phyloP scores from a whole-genome alignment of 2,888 invertebrate species.

The Liposcelis brunnea region DNA sequence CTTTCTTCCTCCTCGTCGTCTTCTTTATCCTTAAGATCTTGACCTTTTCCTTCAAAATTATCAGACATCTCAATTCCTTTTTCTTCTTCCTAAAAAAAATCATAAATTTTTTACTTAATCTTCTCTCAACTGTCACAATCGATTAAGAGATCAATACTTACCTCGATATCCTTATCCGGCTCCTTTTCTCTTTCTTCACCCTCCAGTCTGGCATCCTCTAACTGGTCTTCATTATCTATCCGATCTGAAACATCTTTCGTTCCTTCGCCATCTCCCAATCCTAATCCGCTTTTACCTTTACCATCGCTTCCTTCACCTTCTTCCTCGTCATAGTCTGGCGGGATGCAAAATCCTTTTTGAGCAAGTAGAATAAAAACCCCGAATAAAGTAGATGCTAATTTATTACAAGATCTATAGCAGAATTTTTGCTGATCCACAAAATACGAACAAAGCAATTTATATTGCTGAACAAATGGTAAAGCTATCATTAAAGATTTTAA shows the following conservation, averaged over 20 bases:
- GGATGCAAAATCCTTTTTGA: constrained; percentile 82
- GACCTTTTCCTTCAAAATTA: constrained; percentile 79
- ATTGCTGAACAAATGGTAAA: constrained; percentile 61
- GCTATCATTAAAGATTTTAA: constrained; percentile 29
- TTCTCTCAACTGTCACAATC: too few relatives aligned
- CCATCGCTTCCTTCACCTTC: constrained; percentile 38
- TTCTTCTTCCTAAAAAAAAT: constrained; percentile 47
- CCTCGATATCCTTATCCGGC: constrained; percentile 55
- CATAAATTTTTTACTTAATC: background rate
- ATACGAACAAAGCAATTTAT: constrained; percentile 54
- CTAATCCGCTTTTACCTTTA: constrained; percentile 54
- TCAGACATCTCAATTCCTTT: constrained; percentile 92
- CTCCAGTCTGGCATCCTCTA: constrained; percentile 73
- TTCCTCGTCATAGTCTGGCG: constrained; percentile 61
- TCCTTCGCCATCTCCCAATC: constrained; percentile 84
- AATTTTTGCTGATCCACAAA: constrained; percentile 62
- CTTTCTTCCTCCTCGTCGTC: constrained; percentile 40
- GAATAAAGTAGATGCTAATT: constrained; percentile 65
- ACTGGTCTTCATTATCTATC: constrained; percentile 81
- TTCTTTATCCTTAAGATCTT: constrained; percentile 53
- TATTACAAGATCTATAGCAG: constrained; percentile 59
- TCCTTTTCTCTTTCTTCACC: constrained; percentile 52
- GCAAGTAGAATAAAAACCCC: constrained; percentile 73
- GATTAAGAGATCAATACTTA: constrained; percentile 12
- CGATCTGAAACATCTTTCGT: constrained; percentile 89